Conservation (phyloP, 2,888 invertebrate genomes). For the Dioctria linearis region DNA sequence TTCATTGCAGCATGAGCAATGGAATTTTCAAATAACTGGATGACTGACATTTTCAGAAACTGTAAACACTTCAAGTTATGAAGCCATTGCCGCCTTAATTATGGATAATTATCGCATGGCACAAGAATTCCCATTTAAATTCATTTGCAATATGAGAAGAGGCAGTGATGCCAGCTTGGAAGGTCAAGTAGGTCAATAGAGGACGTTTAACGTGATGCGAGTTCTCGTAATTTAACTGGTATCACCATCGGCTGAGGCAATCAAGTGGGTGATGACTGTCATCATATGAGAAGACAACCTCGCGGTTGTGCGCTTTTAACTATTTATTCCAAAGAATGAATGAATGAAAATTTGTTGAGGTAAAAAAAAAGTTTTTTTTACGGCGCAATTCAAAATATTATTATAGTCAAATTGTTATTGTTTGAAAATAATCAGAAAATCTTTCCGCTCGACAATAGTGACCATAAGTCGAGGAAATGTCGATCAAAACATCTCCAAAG, state of each 20-base stretch:
- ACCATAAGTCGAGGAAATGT: too few species aligned
- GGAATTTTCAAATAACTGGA: neutral
- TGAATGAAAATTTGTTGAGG: neutral
- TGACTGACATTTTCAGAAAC: slow-evolving; percentile 12
- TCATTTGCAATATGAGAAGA: neutral
- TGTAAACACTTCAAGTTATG: slow-evolving; percentile 26
- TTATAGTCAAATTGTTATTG: too few species aligned
- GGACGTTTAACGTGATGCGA: neutral
- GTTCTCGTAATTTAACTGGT: neutral
- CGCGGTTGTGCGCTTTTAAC: too few species aligned
- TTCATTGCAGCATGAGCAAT: too few species aligned
- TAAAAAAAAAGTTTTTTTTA: neutral
- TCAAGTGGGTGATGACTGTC: slow-evolving; percentile 46
- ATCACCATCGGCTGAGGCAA: slow-evolving; percentile 16
- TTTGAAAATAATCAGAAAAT: too few species aligned
- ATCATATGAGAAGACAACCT: neutral
- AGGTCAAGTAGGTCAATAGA: slow-evolving; percentile 45
- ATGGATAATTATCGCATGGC: slow-evolving; percentile 37
- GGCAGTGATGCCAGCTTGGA: neutral
- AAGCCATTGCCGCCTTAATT: slow-evolving; percentile 42
- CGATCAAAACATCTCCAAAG: too few species aligned
- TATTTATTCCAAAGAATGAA: too few species aligned
- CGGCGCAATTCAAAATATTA: neutral
- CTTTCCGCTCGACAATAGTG: too few species aligned
- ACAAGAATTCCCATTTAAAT: slow-evolving; percentile 34